A percentile compares a stretch with the other conserved stretches of the same genome.
These are phyloP conservation scores for Cordilura impudica DNA, from an alignment of 2,888 invertebrate species.

Conservation along the genomic window DNA sequence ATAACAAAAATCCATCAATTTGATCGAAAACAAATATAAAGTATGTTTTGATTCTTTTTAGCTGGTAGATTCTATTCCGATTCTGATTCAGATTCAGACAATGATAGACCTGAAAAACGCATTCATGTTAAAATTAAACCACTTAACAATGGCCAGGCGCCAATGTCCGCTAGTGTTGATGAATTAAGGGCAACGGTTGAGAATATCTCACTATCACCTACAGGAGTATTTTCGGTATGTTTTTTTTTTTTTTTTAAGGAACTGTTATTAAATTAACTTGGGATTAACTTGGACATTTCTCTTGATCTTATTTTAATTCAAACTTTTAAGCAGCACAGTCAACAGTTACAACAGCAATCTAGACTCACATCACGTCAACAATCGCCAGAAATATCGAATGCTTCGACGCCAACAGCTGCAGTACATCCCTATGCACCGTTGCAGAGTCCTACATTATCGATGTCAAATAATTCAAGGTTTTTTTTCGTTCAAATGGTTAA, in stretches of 20 bases:
- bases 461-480: slow-evolving; percentile 84
- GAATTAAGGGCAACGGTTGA: slow-evolving; percentile 95
- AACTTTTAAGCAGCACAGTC: slow-evolving; percentile 76
- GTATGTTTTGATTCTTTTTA: slow-evolving; percentile 44
- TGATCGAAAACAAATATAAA: background rate
- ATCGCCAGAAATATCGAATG: slow-evolving; percentile 89
- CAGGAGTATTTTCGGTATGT: slow-evolving; percentile 82
- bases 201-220: slow-evolving; percentile 90
- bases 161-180: slow-evolving; percentile 96
- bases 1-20: slow-evolving; percentile 21
- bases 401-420: slow-evolving; percentile 79
- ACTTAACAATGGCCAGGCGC: slow-evolving; percentile 91
- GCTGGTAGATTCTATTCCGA: slow-evolving; percentile 91
- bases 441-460: slow-evolving; percentile 85
- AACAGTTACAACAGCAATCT: slow-evolving; percentile 74
- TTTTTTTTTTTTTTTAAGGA: no score
- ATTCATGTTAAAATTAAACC: slow-evolving; percentile 98
- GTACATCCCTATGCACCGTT: slow-evolving; percentile 90
- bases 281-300: background rate
- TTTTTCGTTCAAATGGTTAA: no score
- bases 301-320: background rate
- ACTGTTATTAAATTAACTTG: background rate
- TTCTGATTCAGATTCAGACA: slow-evolving; percentile 91
- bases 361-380: slow-evolving; percentile 78
- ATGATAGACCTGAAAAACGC: slow-evolving; percentile 91